Base-by-base conservation (phyloP, 1,140 invertebrate species). In the Penaeus japonicus region DNA sequence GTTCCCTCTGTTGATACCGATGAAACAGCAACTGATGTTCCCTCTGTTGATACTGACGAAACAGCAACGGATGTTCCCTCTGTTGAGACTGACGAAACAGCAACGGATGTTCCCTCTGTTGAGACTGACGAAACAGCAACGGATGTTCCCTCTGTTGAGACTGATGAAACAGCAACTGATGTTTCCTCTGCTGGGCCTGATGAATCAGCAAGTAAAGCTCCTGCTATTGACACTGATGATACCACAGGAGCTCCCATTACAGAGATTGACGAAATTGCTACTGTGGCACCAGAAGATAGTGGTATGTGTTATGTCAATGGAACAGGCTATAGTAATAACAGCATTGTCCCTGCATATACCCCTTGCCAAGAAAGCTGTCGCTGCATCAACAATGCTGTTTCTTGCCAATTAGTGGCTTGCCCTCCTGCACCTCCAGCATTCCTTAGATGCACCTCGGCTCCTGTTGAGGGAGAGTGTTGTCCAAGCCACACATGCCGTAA, bases 351-450 rank as follows among this genome's bases (percentile, higher is more conserved):
- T 17, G 27, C 70, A 15, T 54, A 10, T 39, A 24, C 54, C 57
- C 62, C 65, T 20, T 88, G 87, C 30, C 87, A 88, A 62, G 87
- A 88, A 27, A 62, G 53, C 30, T 88, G 87, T 70, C 15, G 30
- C 20, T 88, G 87, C 78, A 20, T 57, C 10, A 79, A 62, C 47
- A 80, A 80, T 55, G 30, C 77, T 27, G 53, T 88, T 22, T 75
- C 81, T n/a, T 88, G 87, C 53, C 30, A 84, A 18, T 22, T 75
- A n/a, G 32, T 47, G 27, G 80, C 65, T 12, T 88, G 87, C 32
- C 80, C 87, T 27, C 62, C 87, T n/a, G 15, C 87, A 39, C 87
- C 87, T 20, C 87, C 87, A 18, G 27, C 62, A 22, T 88, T 88
- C 53, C 80, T 88, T 7, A 55, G 87, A 59, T 88, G 87, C 47